Conservation (phyloP, 1,140 invertebrate genomes). For the Himalopsyche phryganea region DNA sequence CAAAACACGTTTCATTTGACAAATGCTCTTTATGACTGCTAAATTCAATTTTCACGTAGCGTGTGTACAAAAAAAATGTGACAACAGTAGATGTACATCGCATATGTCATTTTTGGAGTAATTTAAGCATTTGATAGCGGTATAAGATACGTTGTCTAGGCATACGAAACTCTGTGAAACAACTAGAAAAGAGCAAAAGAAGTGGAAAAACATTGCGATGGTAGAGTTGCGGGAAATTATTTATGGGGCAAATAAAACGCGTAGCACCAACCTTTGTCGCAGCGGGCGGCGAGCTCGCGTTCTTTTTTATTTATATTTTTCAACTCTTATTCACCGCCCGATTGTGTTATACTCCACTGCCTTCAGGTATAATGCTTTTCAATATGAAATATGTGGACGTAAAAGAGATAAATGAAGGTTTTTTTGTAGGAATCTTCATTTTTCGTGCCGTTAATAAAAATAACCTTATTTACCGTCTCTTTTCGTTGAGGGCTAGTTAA, state of each 20-base stretch:
- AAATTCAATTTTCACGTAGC: not conserved
- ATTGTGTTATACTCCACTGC: constrained; percentile 20
- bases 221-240: constrained; percentile 3
- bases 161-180: too few relatives aligned
- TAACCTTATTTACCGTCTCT: not conserved
- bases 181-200: not conserved
- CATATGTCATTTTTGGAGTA: not conserved
- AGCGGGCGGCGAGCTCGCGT: not conserved
- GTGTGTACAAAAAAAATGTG: not conserved
- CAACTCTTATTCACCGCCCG: constrained; percentile 9
- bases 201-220: not conserved
- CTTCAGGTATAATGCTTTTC: constrained; percentile 17
- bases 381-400: constrained; percentile 22
- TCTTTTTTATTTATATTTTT: constrained; percentile 18
- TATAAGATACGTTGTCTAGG: not conserved
- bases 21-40: too few relatives aligned
- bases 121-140: constrained; percentile 4
- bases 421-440: constrained; percentile 9
- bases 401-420: constrained; percentile 20
- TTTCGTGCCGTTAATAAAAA: constrained; percentile 1
- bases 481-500: not conserved
- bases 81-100: not conserved
- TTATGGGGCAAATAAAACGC: constrained; percentile 6
- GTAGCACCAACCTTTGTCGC: not conserved
- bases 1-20: too few relatives aligned